Base-by-base conservation (phyloP, 2,888 invertebrate genomes). In the Mycogona germanica region DNA sequence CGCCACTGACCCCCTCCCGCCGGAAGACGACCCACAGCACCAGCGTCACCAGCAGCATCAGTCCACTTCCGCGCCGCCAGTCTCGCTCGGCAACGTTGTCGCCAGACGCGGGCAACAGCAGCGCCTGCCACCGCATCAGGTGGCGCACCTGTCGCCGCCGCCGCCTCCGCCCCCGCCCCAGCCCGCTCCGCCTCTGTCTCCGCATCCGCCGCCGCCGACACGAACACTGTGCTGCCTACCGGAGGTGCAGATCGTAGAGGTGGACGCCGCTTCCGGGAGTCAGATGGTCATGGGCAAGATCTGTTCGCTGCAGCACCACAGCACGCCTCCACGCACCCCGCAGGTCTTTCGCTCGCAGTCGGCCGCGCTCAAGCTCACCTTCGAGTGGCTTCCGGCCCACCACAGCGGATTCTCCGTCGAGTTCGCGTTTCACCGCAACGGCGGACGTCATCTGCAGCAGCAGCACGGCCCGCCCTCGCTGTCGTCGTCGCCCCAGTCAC, bases 261-360 rank as follows among this genome's bases (percentile, higher is more conserved):
- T 47, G 26, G 30, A 51, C 32, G n/a, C n/a, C n/a, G 47, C 17
- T 26, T 53, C 53, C 17, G 53, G 53, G 37, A 38, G 32, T 26
- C 29, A 35, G 46, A 40, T 41, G 38, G 48, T 53, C 47, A 53
- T 53, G 53, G 53, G 48, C 40, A 47, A 48, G 29, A 53, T 53
- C 21, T 53, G 53, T 32, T 38, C 32, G 19, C 48, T 14, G 32
- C 32, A 21, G 41, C 53, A 45, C 42, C 40, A 30, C 53, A 46
- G 35, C 29, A n/a, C n/a, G n/a, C n/a, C n/a, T n/a, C n/a, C n/a
- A n/a, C 53, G 46, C 19, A 47, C 49, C 40, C 56, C 56, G 19
- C 56, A 56, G 45, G 56, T 56, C 38, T 58, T 56, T 49, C 56
- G 46, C 32, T 56, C 58, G 26, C 44, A 30, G 45, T 51, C 56